Conservation (phyloP, 2,888 invertebrate species). For the Machimus rusticus region DNA sequence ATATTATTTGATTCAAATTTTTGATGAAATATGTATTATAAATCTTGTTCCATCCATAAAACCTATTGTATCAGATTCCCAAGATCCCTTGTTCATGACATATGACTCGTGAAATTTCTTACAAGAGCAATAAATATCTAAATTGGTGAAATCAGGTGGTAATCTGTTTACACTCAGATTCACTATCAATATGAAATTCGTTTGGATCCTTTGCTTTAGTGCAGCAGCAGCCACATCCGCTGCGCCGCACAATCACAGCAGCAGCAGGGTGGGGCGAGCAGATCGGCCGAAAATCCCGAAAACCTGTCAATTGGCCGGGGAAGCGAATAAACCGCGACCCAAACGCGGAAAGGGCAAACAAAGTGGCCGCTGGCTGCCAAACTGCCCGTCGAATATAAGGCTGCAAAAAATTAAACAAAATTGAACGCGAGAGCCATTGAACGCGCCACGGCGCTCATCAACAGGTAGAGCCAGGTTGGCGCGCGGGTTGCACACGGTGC, state of each 20-base stretch:
- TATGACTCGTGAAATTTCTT: not conserved
- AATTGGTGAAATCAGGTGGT: not conserved
- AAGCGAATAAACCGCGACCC: not conserved
- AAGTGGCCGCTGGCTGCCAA: not conserved
- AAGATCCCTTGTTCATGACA: no score
- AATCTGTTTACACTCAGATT: not conserved
- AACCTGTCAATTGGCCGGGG: not conserved
- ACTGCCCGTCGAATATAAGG: not conserved
- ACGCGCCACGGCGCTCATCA: not conserved
- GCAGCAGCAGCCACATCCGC: not conserved
- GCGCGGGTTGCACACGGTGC: constrained; percentile 14
- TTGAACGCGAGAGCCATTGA: constrained; percentile 18
- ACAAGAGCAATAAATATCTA: not conserved
- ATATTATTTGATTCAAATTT: no score
- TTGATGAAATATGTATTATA: no score
- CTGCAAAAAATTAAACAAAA: constrained; percentile 10
- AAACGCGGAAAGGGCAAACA: not conserved
- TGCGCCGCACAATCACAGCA: not conserved
- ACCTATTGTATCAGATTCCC: no score
- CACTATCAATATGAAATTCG: not conserved
- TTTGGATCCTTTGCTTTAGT: not conserved
- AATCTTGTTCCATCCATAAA: no score
- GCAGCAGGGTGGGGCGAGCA: not conserved
- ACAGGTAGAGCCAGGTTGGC: not conserved
- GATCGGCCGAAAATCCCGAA: not conserved